These are phyloP conservation scores for Yponomeuta malinellus DNA, from an alignment of 2,888 invertebrate genomes.

Conservation along the genomic window DNA sequence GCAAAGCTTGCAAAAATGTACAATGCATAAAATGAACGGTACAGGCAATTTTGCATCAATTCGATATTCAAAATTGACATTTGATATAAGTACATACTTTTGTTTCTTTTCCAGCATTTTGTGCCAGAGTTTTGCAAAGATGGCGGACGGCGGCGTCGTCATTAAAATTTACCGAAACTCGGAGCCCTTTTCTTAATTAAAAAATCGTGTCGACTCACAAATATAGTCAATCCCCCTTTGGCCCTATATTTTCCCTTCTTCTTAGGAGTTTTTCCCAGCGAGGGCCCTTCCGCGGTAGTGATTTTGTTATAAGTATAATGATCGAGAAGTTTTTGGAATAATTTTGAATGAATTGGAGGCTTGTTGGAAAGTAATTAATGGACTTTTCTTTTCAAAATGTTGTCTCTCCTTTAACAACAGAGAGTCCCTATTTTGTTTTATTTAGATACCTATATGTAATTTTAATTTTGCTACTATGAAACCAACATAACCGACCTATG, in stretches of 20 bases:
- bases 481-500: too few species aligned
- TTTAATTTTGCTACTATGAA: too few species aligned
- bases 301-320: slow-evolving; percentile 43
- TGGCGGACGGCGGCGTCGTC: slow-evolving; percentile 25
- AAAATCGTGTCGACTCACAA: slow-evolving; percentile 71
- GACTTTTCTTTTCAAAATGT: slow-evolving; percentile 39
- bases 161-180: slow-evolving; percentile 36
- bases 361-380: slow-evolving; percentile 41
- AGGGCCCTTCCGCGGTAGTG: slow-evolving; percentile 34
- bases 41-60: too few species aligned
- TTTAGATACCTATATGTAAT: too few species aligned
- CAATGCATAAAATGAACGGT: too few species aligned
- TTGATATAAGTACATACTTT: neutral
- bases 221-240: slow-evolving; percentile 66
- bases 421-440: too few species aligned
- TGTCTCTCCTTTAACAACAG: neutral
- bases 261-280: slow-evolving; percentile 24
- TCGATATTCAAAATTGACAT: too few species aligned
- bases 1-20: too few species aligned
- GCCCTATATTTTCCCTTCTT: slow-evolving; percentile 37
- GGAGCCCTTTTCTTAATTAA: slow-evolving; percentile 48
- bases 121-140: slow-evolving; percentile 18
- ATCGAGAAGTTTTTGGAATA: slow-evolving; percentile 9
- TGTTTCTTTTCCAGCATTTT: neutral
- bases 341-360: neutral